Evolutionary conservation across 2,888 invertebrate species (phyloP).

Genomic region (Cistogaster globosa): DNA sequence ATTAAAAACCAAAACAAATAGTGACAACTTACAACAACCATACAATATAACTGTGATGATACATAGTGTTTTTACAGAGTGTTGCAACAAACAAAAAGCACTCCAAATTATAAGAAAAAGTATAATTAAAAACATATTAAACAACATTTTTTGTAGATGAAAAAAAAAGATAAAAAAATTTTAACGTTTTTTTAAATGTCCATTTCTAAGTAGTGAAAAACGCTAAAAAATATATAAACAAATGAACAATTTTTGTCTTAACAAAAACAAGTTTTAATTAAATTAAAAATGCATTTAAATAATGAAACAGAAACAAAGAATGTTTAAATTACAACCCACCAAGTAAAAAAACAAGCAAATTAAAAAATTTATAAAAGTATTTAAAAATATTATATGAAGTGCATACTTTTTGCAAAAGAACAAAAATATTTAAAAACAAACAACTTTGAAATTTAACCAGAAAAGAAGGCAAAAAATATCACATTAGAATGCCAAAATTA

Average conservation of each 20-base stretch:
- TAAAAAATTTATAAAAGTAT: slow-evolving; percentile 15
- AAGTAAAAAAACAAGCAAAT: slow-evolving; percentile 48
- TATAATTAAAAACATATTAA: slow-evolving; percentile 17
- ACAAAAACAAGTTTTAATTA: slow-evolving; percentile 12
- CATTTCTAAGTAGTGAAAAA: slow-evolving; percentile 76
- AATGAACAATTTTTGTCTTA: slow-evolving; percentile 60
- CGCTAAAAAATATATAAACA: slow-evolving; percentile 32
- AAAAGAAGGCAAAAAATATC: neutral
- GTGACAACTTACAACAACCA: slow-evolving; percentile 49
- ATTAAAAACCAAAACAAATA: slow-evolving; percentile 12
- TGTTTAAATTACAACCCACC: slow-evolving; percentile 71
- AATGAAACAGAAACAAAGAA: slow-evolving; percentile 57
- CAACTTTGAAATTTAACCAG: too few species aligned
- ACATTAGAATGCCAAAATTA: slow-evolving; percentile 47
- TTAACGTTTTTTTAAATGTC: slow-evolving; percentile 80
- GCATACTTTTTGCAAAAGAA: neutral
- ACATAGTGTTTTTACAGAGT: slow-evolving; percentile 58
- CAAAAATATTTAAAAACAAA: slow-evolving; percentile 47
- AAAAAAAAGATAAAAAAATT: slow-evolving; percentile 28
- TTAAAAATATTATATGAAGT: slow-evolving; percentile 8
- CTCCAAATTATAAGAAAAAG: slow-evolving; percentile 23
- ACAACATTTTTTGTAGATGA: slow-evolving; percentile 47
- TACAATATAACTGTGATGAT: slow-evolving; percentile 70
- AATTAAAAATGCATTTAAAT: slow-evolving; percentile 65
- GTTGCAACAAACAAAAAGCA: slow-evolving; percentile 23